These are phyloP conservation scores for Oasisia sp. DNA, from an alignment of 2,888 invertebrate species.

Conservation along the genomic window DNA sequence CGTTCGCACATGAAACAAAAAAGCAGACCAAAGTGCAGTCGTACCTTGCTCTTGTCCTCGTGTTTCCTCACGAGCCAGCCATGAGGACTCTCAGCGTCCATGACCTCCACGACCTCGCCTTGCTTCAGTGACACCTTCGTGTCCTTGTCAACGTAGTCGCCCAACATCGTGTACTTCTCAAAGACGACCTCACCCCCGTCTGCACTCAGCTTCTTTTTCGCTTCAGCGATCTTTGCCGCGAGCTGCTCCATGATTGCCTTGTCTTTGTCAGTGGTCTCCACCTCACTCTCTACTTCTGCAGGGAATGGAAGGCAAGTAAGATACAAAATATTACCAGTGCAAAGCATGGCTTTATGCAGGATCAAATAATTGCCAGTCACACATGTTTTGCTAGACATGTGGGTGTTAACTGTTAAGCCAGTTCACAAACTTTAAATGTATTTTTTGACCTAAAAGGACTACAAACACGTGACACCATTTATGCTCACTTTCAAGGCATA, in stretches of 20 bases:
- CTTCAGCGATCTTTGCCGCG: slow-evolving; percentile 36
- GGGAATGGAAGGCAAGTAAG: no score
- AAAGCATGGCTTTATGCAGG: background rate
- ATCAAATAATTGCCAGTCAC: no score
- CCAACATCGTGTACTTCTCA: slow-evolving; percentile 37
- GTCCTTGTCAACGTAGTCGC: slow-evolving; percentile 40
- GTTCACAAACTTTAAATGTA: no score
- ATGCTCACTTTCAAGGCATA: no score
- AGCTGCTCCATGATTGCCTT: slow-evolving; percentile 36
- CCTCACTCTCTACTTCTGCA: slow-evolving; percentile 32
- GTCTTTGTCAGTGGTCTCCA: slow-evolving; percentile 26
- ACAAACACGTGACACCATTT: no score
- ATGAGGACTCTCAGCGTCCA: slow-evolving; percentile 51
- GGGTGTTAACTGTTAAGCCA: no score
- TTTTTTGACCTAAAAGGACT: no score
- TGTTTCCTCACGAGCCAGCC: slow-evolving; percentile 55
- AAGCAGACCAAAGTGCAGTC: background rate
- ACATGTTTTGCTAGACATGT: no score
- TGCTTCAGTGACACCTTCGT: slow-evolving; percentile 39
- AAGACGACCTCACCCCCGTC: slow-evolving; percentile 22
- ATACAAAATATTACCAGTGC: background rate
- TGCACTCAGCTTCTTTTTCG: slow-evolving; percentile 31
- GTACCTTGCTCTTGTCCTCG: slow-evolving; percentile 43
- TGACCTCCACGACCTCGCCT: slow-evolving; percentile 56
- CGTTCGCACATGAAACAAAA: background rate